phyloP scores from a whole-genome alignment of 2,888 invertebrate species.

The Synergus japonicus region DNA sequence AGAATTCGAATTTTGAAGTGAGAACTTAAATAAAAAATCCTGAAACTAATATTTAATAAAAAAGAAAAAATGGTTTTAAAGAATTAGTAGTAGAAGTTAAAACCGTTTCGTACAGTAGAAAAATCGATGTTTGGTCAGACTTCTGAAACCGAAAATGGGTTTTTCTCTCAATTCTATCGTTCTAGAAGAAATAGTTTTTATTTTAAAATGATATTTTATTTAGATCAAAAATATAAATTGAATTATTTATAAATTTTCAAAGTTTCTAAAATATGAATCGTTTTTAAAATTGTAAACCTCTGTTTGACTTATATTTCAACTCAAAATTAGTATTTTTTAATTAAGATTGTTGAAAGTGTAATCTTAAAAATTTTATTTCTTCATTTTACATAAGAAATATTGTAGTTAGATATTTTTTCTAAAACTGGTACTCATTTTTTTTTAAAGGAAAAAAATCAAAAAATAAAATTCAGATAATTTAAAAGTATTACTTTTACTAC shows the following conservation, averaged over 20 bases:
- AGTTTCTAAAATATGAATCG: not conserved
- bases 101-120: not conserved
- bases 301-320: not conserved
- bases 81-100: not conserved
- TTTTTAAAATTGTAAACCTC: not conserved
- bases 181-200: not conserved
- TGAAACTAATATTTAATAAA: not conserved
- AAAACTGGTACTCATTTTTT: no score
- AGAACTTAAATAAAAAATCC: no score
- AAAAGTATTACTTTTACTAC: not conserved
- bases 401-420: no score
- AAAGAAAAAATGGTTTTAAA: not conserved
- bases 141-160: not conserved
- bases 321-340: no score
- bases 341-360: no score
- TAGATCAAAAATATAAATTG: not conserved
- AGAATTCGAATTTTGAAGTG: no score
- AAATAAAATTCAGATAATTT: no score
- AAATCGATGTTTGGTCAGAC: not conserved
- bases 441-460: no score
- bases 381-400: no score
- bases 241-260: not conserved
- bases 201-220: not conserved
- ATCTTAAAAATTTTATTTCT: no score
- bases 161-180: not conserved